Evolutionary conservation across 2,113 vertebrate genomes (phyloP), one percentile per base, ranked within the genome.

Genomic region (Tachysurus vachellii): DNA sequence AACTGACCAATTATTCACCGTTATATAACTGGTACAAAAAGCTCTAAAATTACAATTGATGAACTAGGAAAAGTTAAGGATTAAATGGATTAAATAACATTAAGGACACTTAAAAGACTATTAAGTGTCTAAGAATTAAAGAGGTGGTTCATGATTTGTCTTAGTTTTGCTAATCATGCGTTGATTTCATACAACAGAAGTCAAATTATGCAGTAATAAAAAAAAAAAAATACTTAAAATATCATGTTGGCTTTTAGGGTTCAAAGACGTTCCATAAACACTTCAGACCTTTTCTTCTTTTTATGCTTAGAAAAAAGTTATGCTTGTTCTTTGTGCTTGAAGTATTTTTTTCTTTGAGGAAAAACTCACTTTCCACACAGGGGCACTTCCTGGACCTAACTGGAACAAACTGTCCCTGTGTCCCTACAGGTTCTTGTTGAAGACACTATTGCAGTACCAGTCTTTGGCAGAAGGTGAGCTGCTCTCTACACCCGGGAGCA

Each of bases 381-480:
- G 1, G 21, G 47, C n/a, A 5, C 6, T 53, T 77, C 47, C 47
- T 54, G 75, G 13, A 8, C 77, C 31, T 80, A 57, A 21, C n/a
- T 19, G 14, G n/a, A 57, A 28, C 26, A 17, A 31, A 19, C 21
- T 2, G 3, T 44, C 13, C 14, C 47, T 61, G 36, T 56, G 28
- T 82, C 53, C 10, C 1, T 88, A 4, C 89, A 97, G 97, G 90
- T 97, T 97, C 90, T 93, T 98, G 79, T 90, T 98, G 56, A 96
- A 96, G 91, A 95, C 96, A 2, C 91, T 98, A 54, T 92, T 98
- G 80, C 97, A 96, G 90, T 96, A 97, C 79, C 97, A 97, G 91
- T 95, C 96, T 4, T 47, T 96, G 42, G 93, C 95, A n/a, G 96
- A 98, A 84, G 95, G 95, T 0, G 96, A 97, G 53, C 68, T 95